Evolutionary conservation across 2,888 invertebrate species (phyloP).

Genomic region (Gymnosoma rotundatum): DNA sequence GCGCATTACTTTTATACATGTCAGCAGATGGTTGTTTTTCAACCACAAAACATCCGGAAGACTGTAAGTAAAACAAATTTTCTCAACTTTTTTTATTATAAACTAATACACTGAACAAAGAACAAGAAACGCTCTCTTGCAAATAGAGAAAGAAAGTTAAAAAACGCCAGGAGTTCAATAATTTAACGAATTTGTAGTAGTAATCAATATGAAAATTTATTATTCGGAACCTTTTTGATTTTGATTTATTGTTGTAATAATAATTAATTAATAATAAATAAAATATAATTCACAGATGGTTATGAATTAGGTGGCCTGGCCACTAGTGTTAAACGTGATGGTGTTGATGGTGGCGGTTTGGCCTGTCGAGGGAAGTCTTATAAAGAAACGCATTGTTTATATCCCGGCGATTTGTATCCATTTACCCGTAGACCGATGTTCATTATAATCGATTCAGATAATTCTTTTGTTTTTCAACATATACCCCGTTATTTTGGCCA

Average conservation of each 20-base stretch:
- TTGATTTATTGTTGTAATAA: too few species aligned
- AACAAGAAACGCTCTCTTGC: too few species aligned
- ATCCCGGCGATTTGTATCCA: constrained; percentile 96
- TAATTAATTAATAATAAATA: too few species aligned
- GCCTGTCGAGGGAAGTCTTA: constrained; percentile 82
- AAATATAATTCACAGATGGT: constrained; percentile 85
- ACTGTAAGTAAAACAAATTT: constrained; percentile 85
- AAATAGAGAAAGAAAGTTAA: too few species aligned
- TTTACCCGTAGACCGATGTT: constrained; percentile 96
- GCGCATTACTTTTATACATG: constrained; percentile 94
- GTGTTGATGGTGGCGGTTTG: constrained; percentile 81
- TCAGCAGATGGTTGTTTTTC: constrained; percentile 96
- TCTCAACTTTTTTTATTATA: too few species aligned
- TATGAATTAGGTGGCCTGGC: constrained; percentile 96
- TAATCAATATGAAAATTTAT: too few species aligned
- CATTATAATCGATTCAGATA: constrained; percentile 97
- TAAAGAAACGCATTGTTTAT: constrained; percentile 90
- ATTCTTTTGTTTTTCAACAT: constrained; percentile 95
- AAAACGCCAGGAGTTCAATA: too few species aligned
- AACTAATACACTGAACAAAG: too few species aligned
- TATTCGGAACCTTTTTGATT: too few species aligned
- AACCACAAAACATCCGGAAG: constrained; percentile 92
- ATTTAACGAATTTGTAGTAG: not conserved
- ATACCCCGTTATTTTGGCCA: constrained; percentile 96
- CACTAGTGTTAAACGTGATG: constrained; percentile 93